These are phyloP conservation scores for Chrysemys picta DNA, from an alignment of 2,113 vertebrate species.

Conservation along the genomic window DNA sequence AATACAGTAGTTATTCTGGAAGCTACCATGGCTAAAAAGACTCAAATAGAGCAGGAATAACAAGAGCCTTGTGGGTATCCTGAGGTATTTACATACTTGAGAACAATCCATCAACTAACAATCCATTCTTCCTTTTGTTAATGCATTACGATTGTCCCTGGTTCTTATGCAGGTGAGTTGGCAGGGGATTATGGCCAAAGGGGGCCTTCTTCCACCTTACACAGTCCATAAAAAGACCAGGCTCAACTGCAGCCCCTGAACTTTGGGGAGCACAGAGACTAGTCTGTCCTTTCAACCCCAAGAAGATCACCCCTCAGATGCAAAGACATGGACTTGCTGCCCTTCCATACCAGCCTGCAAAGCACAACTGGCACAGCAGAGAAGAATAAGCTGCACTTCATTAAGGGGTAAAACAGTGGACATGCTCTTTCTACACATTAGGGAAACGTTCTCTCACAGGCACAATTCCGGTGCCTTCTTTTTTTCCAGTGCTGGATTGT, in stretches of 20 bases:
- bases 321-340: neutral
- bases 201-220: neutral
- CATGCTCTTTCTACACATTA: neutral
- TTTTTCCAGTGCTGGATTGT: neutral
- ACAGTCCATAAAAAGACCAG: neutral
- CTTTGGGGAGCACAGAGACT: neutral
- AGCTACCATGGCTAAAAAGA: neutral
- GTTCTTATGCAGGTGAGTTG: neutral
- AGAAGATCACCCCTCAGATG: neutral
- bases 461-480: neutral
- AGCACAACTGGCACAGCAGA: neutral
- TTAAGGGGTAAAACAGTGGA: neutral
- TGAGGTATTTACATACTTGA: neutral
- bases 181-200: accelerated
- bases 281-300: neutral
- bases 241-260: neutral
- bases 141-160: neutral
- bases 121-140: neutral
- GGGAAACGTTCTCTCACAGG: neutral
- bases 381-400: neutral
- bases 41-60: neutral
- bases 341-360: neutral
- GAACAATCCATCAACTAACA: neutral
- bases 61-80: neutral
- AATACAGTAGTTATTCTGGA: neutral